Evolutionary conservation across 1,140 invertebrate genomes (phyloP).

Genomic region (Hylaeus anthracinus): DNA sequence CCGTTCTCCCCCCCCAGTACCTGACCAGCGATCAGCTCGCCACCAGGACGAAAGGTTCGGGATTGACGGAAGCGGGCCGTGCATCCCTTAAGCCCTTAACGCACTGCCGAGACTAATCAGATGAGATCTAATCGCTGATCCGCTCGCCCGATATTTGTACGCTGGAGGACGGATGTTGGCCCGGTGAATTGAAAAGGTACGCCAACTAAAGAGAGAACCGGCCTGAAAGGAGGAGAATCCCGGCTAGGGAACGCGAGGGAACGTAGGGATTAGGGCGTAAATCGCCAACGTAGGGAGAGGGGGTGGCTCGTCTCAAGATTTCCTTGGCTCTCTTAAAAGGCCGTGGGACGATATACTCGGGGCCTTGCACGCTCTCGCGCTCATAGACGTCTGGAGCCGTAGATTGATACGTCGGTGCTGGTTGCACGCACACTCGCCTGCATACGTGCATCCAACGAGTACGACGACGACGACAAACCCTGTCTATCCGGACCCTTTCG

Average conservation of each 20-base stretch:
- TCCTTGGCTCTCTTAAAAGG: conserved; percentile 61
- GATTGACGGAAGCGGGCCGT: conserved; percentile 39
- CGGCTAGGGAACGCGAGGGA: not conserved
- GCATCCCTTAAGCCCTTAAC: conserved; percentile 46
- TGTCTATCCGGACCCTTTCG: conserved; percentile 52
- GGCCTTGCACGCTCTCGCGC: not conserved
- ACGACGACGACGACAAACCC: conserved; percentile 33
- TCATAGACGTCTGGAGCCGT: not conserved
- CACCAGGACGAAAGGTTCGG: not conserved
- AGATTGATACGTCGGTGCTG: not conserved
- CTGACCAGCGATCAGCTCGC: not conserved
- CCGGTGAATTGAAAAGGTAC: conserved; percentile 52
- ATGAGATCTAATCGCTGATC: conserved; percentile 59
- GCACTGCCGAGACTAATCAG: conserved; percentile 59
- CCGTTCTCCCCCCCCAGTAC: not conserved
- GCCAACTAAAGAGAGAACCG: conserved; percentile 4
- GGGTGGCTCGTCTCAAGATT: conserved; percentile 60
- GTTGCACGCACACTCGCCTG: not conserved
- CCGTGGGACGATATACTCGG: conserved; percentile 49
- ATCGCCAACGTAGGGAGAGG: not conserved
- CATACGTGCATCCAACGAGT: not conserved
- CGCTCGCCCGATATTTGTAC: conserved; percentile 56
- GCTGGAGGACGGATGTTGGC: conserved; percentile 54
- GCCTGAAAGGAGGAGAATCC: conserved; percentile 20
- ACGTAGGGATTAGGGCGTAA: conserved; percentile 2